A percentile compares a stretch with the other conserved stretches of the same genome.
phyloP scores from a whole-genome alignment of 35 echinoderm and acorn worm genomes.

The Ophioderma brevispina region DNA sequence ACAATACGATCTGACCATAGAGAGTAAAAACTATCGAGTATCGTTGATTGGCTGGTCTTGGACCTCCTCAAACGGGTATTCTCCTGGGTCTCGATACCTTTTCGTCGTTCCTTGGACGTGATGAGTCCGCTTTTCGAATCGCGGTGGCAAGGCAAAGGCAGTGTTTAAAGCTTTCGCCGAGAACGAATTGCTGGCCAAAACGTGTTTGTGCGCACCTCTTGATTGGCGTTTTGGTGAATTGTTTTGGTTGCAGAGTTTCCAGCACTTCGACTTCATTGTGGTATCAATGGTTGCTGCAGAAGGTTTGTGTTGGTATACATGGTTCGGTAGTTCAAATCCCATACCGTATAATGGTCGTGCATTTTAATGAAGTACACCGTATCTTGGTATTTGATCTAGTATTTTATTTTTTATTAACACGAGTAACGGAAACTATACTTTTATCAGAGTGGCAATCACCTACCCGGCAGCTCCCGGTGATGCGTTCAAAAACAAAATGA shows the following conservation, averaged over 20 bases:
- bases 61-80: neutral
- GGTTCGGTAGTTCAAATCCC: no score
- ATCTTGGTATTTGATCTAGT: no score
- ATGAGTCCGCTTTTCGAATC: conserved; percentile 64
- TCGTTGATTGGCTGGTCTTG: conserved; percentile 25
- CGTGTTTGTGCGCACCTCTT: conserved; percentile 66
- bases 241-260: conserved; percentile 80
- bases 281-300: conserved; percentile 63
- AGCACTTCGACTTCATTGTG: conserved; percentile 59
- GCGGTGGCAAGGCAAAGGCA: conserved; percentile 60
- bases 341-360: no score
- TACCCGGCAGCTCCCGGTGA: no score
- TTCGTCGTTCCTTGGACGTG: conserved; percentile 72
- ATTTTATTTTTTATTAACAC: no score
- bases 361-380: no score
- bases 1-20: no score
- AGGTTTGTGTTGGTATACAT: no score
- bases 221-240: conserved; percentile 73
- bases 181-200: conserved; percentile 50
- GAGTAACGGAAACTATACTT: no score
- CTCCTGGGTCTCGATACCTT: conserved; percentile 60
- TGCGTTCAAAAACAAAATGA: no score
- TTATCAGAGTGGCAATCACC: no score
- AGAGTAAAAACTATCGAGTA: no score
- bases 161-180: conserved; percentile 42